Percentiles rank a stretch among this genome's conserved stretches.
phyloP scores from a whole-genome alignment of 35 echinoderm and acorn worm species.

The Heliocidaris erythrogramma region DNA sequence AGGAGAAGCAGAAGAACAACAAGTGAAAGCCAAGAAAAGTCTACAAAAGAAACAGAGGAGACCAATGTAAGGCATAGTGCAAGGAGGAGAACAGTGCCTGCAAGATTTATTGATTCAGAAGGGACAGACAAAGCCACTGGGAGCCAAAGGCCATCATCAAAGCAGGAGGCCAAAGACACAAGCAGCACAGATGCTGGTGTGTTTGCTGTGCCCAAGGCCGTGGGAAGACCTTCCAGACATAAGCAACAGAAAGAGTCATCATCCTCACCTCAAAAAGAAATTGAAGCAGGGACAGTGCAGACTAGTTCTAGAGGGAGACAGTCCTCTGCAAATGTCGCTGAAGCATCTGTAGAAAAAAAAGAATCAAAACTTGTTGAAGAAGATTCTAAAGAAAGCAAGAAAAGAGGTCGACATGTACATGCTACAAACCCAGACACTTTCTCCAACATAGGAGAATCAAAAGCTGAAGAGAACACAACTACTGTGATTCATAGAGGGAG shows the following conservation, averaged over 20 bases:
- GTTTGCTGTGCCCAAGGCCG: conserved; percentile 18
- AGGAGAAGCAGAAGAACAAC: neutral
- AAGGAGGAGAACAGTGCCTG: neutral
- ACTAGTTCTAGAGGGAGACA: neutral
- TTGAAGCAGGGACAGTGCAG: neutral
- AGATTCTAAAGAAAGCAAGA: neutral
- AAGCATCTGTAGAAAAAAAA: neutral
- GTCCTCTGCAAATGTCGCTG: neutral
- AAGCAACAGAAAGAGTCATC: neutral
- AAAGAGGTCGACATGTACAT: neutral
- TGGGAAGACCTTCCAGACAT: conserved; percentile 29
- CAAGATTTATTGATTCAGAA: neutral
- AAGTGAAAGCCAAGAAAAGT: neutral
- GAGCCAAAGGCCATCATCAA: neutral
- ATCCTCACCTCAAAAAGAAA: neutral
- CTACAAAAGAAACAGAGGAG: neutral
- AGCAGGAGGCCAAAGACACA: neutral
- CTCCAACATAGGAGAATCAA: neutral
- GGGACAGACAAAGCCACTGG: neutral
- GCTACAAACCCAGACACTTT: neutral
- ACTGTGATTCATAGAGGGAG: neutral
- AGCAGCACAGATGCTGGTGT: neutral
- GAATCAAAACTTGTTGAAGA: neutral
- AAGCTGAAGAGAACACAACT: neutral
- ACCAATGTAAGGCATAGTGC: conserved; percentile 15